Evolutionary conservation across 2,113 vertebrate species (phyloP), one percentile per base, ranked within the genome.

Genomic region (Megatriorchis doriae): DNA sequence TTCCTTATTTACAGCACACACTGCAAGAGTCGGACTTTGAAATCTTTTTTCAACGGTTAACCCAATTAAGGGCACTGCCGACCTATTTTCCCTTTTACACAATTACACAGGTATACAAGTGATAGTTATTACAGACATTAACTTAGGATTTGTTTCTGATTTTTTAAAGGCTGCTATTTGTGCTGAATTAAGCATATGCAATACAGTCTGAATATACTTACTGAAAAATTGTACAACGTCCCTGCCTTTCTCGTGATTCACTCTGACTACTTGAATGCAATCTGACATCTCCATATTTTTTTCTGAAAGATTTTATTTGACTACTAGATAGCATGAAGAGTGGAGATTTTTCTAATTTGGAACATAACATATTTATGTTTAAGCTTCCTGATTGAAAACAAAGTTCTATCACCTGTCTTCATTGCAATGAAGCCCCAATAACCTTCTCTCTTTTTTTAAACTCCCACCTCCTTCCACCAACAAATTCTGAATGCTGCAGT

Each of bases 401-500:
- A 93, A 97, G 16, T 93, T 96, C 80, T 81, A 94, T 90, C 85
- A 96, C 70, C 88, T 97, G 72, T 93, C 73, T 95, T 71, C 62
- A 91, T 56, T 87, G 92, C 86, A 71, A 81, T 83, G 82, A 97
- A 94, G 50, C 40, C 79, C 42, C 32, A 27, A 38, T 83, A 96
- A 93, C 75, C 68, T 62, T 91, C 53, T 96, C 92, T 92, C 66
- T 66, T 92, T 94, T 95, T 88, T 93, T 63, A 68, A 94, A 88
- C 91, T 70, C 86, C 93, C 31, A 6, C 65, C 78, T 82, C 53
- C 58, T 91, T 94, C 79, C 74, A 91, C 53, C 78, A 97, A 95
- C 89, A 96, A 96, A 97, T 98, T 97, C 96, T 95, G 87, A 98
- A 97, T 71, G 94, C 67, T 73, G 90, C 79, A 88, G 93, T 96